These are phyloP conservation scores for mouse (Mus musculus) DNA, from an alignment of 2,113 vertebrate species.

Conservation along the genomic window DNA sequence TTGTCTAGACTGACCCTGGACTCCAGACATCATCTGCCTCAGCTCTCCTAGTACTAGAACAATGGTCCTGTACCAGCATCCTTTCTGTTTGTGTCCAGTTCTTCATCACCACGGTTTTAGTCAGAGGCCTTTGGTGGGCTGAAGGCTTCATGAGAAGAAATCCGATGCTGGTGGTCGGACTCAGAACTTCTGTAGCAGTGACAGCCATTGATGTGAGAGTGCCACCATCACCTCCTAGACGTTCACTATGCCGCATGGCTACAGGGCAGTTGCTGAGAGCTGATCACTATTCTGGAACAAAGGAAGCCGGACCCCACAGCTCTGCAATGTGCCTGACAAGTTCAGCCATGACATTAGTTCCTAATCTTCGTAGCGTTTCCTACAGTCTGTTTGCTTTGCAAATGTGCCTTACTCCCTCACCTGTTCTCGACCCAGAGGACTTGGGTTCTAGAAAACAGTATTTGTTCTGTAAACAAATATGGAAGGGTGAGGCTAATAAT, in stretches of 20 bases:
- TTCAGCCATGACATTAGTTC: not conserved
- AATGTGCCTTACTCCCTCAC: not conserved
- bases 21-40: not conserved
- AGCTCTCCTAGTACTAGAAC: not conserved
- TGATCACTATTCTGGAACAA: not conserved
- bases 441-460: not conserved
- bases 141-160: not conserved
- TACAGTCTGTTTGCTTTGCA: not conserved
- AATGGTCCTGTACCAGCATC: not conserved
- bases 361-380: not conserved
- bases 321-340: not conserved
- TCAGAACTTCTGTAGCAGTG: not conserved
- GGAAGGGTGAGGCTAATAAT: not conserved
- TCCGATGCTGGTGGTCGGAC: not conserved
- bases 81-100: not conserved
- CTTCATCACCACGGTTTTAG: not conserved
- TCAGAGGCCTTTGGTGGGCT: not conserved
- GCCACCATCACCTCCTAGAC: not conserved
- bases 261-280: not conserved
- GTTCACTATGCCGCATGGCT: rapidly evolving
- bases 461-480: not conserved
- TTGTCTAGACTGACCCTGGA: not conserved
- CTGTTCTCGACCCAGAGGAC: not conserved
- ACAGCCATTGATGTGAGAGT: rapidly evolving
- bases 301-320: not conserved